Conservation (phyloP, 2,888 invertebrate genomes). For the Xestobium rufovillosum region DNA sequence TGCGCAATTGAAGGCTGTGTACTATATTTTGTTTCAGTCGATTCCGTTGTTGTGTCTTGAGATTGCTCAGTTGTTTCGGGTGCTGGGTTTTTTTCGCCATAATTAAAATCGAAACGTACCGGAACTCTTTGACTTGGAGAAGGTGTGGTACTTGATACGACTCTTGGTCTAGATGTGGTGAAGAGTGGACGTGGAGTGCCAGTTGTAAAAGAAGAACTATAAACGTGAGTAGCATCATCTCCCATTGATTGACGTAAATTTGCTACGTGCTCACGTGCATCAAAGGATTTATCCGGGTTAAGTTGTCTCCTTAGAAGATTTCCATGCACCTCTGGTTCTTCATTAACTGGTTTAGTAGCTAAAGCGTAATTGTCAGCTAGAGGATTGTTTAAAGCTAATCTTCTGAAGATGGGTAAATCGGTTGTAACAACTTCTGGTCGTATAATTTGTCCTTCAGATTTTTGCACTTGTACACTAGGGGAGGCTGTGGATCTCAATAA, state of each 20-base stretch:
- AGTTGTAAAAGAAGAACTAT: slow-evolving; percentile 57
- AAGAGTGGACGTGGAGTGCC: slow-evolving; percentile 60
- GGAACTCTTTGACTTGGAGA: slow-evolving; percentile 19
- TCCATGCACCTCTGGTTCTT: slow-evolving; percentile 46
- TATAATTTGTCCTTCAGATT: slow-evolving; percentile 37
- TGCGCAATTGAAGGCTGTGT: slow-evolving; percentile 49
- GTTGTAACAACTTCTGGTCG: slow-evolving; percentile 36
- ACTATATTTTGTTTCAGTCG: slow-evolving; percentile 41
- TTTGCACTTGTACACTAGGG: slow-evolving; percentile 22
- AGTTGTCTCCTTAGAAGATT: slow-evolving; percentile 58
- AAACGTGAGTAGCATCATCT: slow-evolving; percentile 62
- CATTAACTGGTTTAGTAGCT: slow-evolving; percentile 48
- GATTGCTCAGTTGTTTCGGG: slow-evolving; percentile 20
- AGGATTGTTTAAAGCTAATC: slow-evolving; percentile 30
- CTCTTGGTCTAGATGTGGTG: slow-evolving; percentile 55
- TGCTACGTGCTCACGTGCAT: slow-evolving; percentile 47
- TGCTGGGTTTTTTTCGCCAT: slow-evolving; percentile 9
- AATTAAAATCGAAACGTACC: slow-evolving; percentile 4
- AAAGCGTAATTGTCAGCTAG: slow-evolving; percentile 33
- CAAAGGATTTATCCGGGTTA: slow-evolving; percentile 48
- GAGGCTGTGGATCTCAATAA: slow-evolving; percentile 29
- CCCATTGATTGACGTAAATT: slow-evolving; percentile 53
- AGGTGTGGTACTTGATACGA: slow-evolving; percentile 45
- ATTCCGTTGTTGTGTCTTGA: slow-evolving; percentile 28
- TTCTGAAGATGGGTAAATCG: slow-evolving; percentile 31